Conservation (phyloP, 2,113 vertebrate genomes). For the Phoxinus phoxinus region DNA sequence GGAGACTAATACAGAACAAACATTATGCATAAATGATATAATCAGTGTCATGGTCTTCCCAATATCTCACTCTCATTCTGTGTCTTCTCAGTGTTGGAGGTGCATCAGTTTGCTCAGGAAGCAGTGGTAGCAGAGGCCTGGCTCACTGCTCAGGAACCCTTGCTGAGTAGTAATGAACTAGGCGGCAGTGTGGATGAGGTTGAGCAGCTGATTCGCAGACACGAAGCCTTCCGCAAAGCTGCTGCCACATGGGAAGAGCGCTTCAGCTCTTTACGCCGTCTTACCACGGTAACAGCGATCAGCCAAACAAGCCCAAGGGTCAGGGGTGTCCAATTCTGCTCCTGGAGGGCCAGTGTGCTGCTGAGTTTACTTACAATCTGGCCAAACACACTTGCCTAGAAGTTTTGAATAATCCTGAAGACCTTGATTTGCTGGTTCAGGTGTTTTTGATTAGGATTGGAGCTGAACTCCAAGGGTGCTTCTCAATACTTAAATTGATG, state of each 20-base stretch:
- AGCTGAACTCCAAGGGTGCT: neutral
- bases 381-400: neutral
- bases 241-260: conserved; percentile 92
- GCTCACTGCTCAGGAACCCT: conserved; percentile 90
- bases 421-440: neutral
- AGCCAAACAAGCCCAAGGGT: neutral
- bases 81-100: conserved; percentile 85
- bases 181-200: conserved; percentile 93
- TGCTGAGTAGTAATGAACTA: conserved; percentile 88
- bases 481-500: too few relatives aligned
- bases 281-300: conserved; percentile 82
- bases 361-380: neutral
- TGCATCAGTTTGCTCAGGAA: conserved; percentile 96
- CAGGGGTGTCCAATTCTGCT: neutral
- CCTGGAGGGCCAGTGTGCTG: neutral
- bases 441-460: neutral
- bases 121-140: conserved; percentile 93
- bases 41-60: neutral
- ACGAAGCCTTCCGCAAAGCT: conserved; percentile 92
- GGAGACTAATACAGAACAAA: neutral
- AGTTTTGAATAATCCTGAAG: neutral
- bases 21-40: neutral
- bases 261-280: conserved; percentile 90
- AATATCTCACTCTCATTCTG: neutral
- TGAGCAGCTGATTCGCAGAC: conserved; percentile 92